Evolutionary conservation across 1,140 invertebrate species (phyloP), one percentile per base, ranked within the genome.

Genomic region (Sinonovacula constricta): DNA sequence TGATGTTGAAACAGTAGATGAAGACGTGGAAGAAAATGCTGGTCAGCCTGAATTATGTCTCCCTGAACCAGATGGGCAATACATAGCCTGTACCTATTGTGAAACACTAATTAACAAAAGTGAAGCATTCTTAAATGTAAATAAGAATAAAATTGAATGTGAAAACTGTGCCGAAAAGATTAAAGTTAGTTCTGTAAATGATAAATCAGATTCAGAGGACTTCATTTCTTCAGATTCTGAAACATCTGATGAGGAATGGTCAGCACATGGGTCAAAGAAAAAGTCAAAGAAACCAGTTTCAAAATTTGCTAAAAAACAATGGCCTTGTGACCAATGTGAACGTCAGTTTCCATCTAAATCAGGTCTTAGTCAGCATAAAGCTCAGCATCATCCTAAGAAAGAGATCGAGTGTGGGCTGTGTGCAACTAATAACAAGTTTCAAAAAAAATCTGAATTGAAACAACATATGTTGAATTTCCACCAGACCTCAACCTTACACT

Each of bases 381-480:
- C 59, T 3, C 36, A 30, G 18, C 18, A 34, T 33, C 59, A 62
- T 34, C 36, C 22, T 4, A 62, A 62, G 59, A 62, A 31, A 62
- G 36, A 33, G 18, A 34, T 62, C 36, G 36, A 62, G 30, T 62
- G 59, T 62, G 59, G 36, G 18, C 33, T 62, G 3, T 62, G 59
- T 24, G n/a, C n/a, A n/a, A n/a, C n/a, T n/a, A 62, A 62, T 34
- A 24, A 34, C 15, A 34, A 62, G 36, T 26, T 62, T 2, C 22
- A 30, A 18, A 30, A 62, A 5, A 62, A 62, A 62, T 62, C 36
- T 33, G 36, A 30, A 5, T 22, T 62, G 4, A 62, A 62, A 33
- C 31, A 30, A 33, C 59, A 62, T 34, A 62, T 34, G 36, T 34
- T 62, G 33, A 34, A 62, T 15, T 34, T 34, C 18, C 59, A 62